These are phyloP conservation scores for Apis florea DNA, from an alignment of 1,140 invertebrate species.

Conservation along the genomic window DNA sequence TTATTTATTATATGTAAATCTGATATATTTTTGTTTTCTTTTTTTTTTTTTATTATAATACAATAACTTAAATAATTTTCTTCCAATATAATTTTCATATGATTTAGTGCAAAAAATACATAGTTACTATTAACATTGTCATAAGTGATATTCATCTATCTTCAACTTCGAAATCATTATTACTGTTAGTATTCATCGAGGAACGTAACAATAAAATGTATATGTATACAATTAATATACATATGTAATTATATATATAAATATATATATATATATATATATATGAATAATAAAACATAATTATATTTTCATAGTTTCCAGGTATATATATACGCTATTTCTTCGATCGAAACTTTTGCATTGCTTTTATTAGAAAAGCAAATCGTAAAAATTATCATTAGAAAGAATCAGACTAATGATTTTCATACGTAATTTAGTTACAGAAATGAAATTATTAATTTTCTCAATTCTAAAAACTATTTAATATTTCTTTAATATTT, in stretches of 20 bases:
- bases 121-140: constrained; percentile 14
- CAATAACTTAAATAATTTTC: constrained; percentile 65
- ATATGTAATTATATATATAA: constrained; percentile 23
- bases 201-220: constrained; percentile 49
- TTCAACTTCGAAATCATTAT: constrained; percentile 32
- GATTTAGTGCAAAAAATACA: constrained; percentile 58
- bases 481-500: neutral
- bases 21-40: constrained; percentile 1
- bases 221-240: constrained; percentile 36
- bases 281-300: constrained; percentile 45
- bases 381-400: neutral
- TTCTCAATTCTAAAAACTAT: constrained; percentile 7
- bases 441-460: neutral
- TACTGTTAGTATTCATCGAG: constrained; percentile 37
- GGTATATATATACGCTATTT: constrained; percentile 16
- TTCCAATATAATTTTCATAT: constrained; percentile 45
- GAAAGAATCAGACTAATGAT: neutral
- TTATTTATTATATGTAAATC: constrained; percentile 24
- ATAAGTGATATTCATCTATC: constrained; percentile 10
- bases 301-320: constrained; percentile 27
- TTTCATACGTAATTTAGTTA: neutral
- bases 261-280: constrained; percentile 1
- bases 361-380: neutral
- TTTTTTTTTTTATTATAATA: constrained; percentile 44
- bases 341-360: neutral